Conservation (phyloP, 1,140 invertebrate genomes). For the Diabrotica undecimpunctata region DNA sequence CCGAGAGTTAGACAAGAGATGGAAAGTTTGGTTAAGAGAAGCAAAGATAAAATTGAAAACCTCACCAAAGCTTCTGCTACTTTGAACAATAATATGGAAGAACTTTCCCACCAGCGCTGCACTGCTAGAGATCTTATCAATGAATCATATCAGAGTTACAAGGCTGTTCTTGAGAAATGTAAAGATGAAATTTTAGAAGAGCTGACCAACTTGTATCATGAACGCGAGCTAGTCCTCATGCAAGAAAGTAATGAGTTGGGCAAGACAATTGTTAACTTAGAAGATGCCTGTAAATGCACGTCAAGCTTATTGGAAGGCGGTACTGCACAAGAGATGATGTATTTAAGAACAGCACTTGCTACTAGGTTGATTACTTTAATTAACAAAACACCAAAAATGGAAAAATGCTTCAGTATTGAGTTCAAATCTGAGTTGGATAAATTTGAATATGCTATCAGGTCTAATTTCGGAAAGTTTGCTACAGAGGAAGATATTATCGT, state of each 20-base stretch:
- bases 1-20: conserved; percentile 71
- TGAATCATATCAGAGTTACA: conserved; percentile 66
- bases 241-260: conserved; percentile 72
- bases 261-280: conserved; percentile 55
- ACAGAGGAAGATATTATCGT: conserved; percentile 51
- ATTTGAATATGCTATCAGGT: conserved; percentile 67
- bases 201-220: conserved; percentile 75
- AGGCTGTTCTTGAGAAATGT: conserved; percentile 19
- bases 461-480: conserved; percentile 68
- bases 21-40: conserved; percentile 65
- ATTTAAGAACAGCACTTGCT: conserved; percentile 72
- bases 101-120: conserved; percentile 80
- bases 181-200: conserved; percentile 71
- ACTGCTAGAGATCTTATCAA: conserved; percentile 80
- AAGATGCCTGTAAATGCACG: conserved; percentile 81
- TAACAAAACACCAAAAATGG: conserved; percentile 68
- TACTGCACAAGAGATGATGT: conserved; percentile 76
- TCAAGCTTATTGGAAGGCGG: conserved; percentile 74
- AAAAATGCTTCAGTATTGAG: conserved; percentile 72
- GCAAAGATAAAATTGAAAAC: conserved; percentile 66
- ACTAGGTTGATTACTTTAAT: conserved; percentile 73
- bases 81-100: conserved; percentile 74
- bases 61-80: conserved; percentile 71
- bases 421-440: conserved; percentile 77
- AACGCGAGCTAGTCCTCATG: conserved; percentile 71